Percentiles rank a stretch among this genome's conserved stretches.
These are phyloP conservation scores for Chloebia gouldiae DNA, from an alignment of 2,113 vertebrate species.

Conservation along the genomic window DNA sequence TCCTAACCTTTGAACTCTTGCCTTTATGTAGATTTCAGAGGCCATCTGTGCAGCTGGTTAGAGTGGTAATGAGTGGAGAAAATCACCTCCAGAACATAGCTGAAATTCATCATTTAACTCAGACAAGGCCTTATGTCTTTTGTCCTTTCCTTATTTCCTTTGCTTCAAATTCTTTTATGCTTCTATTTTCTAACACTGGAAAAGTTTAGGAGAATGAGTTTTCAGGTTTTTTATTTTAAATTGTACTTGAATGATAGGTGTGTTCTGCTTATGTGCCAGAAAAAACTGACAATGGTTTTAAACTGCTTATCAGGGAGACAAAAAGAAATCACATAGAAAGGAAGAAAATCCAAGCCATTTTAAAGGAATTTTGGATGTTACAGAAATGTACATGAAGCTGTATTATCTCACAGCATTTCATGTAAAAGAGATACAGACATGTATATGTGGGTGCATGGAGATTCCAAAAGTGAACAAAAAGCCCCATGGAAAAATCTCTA, in stretches of 20 bases:
- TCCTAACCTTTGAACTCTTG: neutral
- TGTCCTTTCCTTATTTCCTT: neutral
- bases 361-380: neutral
- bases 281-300: neutral
- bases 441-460: too few species aligned
- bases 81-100: neutral
- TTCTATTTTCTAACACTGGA: neutral
- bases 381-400: neutral
- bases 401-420: neutral
- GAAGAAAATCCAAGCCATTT: neutral
- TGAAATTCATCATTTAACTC: neutral
- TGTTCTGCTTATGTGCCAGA: neutral
- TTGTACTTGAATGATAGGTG: neutral
- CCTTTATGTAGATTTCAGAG: neutral
- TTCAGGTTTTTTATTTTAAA: neutral
- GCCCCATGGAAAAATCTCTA: neutral
- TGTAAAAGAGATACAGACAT: neutral
- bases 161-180: neutral
- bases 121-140: neutral
- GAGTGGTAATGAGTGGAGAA: neutral
- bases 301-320: neutral
- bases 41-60: neutral
- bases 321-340: neutral
- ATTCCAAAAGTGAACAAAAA: neutral
- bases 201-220: neutral